Base-by-base conservation (phyloP, 2,113 vertebrate genomes). In the Rhizomys pruinosus region DNA sequence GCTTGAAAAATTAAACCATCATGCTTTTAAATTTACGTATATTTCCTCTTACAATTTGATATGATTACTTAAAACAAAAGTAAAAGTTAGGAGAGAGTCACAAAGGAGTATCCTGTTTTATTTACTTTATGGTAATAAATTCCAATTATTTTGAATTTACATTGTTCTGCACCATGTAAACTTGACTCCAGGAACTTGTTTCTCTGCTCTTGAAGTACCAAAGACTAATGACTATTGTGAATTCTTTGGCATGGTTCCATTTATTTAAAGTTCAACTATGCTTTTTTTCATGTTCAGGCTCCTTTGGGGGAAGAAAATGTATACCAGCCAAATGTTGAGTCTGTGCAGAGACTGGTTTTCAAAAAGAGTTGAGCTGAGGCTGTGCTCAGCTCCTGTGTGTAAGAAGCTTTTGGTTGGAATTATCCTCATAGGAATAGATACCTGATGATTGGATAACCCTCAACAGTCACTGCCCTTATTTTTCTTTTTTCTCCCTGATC, bases 61-160 rank as follows among this genome's bases (percentile, higher is more conserved):
- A 34, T 4, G 19, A 90, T 84, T 89, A 66, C n/a, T 44, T 52
- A 81, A 25, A 79, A 59, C 61, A 76, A 69, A 86, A 88, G 63
- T 74, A 79, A 93, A 91, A 29, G 68, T 66, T 34, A 86, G 13
- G 15, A 77, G 0, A 1, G 3, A 72, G n/a, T 23, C 66, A 82
- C 29, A 84, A 79, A 17, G 3, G 42, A 84, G 29, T 91, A 85
- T 68, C 32, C 68, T 76, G 66, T 69, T 79, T 72, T 84, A 29
- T 93, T 87, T 89, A 47, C 63, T 80, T 63, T 95, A 76, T 85
- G 85, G 32, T 80, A 95, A 95, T 94, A 95, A 84, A 96, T 96
- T 92, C 92, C 57, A 92, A 92, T 92, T 97, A 87, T 92, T 96
- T 94, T 66, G 90, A 93, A 86, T 57, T 93, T 90, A 77, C 69